Conservation (phyloP, 2,797 vertebrate genomes). For the Tinamus major region DNA sequence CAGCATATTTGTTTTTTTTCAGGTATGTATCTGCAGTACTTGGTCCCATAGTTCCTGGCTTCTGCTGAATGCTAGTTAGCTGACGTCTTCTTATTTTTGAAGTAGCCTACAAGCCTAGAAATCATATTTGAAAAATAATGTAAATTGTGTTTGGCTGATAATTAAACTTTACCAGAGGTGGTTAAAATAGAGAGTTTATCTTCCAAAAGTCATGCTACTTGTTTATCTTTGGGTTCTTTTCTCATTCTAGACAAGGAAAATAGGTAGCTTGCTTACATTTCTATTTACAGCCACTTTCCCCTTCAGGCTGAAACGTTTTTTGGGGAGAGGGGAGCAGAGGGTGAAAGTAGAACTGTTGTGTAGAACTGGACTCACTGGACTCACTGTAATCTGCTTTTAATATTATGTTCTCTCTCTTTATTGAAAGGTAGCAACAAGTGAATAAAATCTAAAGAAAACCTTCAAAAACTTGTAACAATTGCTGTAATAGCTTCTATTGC, state of each 20-base stretch:
- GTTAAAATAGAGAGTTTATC: not conserved
- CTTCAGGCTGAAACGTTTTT: not conserved
- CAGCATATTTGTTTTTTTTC: not conserved
- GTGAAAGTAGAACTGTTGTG: not conserved
- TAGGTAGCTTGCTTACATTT: constrained; percentile 7
- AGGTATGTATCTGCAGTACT: not conserved
- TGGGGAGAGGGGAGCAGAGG: no score
- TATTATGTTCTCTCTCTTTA: not conserved
- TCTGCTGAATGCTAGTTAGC: not conserved
- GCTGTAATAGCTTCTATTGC: not conserved
- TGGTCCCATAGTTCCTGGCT: not conserved
- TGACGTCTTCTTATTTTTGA: not conserved
- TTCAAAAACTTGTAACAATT: not conserved
- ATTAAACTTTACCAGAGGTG: not conserved
- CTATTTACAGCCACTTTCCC: not conserved
- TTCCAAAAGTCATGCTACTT: not conserved
- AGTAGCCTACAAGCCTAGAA: not conserved
- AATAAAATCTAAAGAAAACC: not conserved
- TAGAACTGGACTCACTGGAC: constrained; percentile 12
- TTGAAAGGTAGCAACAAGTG: not conserved
- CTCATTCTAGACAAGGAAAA: not conserved
- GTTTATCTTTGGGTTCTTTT: not conserved
- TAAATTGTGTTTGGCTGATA: not conserved
- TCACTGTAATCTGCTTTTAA: not conserved
- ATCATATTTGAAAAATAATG: not conserved